Base-by-base conservation (phyloP, 2,888 invertebrate genomes). In the Digitonthophagus gazella region DNA sequence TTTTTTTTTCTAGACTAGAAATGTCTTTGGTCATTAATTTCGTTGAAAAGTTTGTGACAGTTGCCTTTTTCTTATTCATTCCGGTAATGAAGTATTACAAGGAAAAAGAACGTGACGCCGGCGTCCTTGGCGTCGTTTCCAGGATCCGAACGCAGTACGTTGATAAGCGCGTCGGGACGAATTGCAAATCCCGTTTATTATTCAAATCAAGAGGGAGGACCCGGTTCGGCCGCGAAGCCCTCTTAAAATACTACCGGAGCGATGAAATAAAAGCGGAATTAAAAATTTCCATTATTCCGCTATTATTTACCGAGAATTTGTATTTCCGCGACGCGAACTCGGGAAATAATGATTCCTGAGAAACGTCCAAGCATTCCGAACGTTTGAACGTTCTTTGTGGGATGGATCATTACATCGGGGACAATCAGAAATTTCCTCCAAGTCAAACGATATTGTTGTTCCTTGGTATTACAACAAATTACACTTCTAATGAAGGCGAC, bases 231-330 rank as follows among this genome's bases (percentile, higher is more conserved):
- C 20, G 61, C 61, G 20, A 16, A 11, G 61, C 54, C 16, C 54
- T 65, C 28, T 65, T 58, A 67, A 67, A 67, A 67, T 67, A 66
- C 58, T 66, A 58, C 58, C 58, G 54, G 58, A 61, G 54, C 28
- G 58, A 58, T 28, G 67, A 44, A 58, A 67, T 58, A 58, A 61
- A 61, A 58, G n/a, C 19, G 22, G 58, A 67, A 61, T 67, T 67
- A 67, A 67, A 61, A 67, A 67, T 67, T 67, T 67, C 67, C 67
- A 67, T 61, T 67, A 67, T 67, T 67, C 58, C 61, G 58, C 58
- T 14, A 61, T 67, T 67, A 67, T 67, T 67, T 67, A 61, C 61
- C 57, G 66, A 66, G 58, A 57, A 67, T 67, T 67, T 67, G 61
- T 18, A 61, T 61, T 61, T 61, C 61, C 20, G 61, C 61, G 18